phyloP scores from a whole-genome alignment of 2,113 vertebrate genomes.

The Gymnobelideus leadbeateri region DNA sequence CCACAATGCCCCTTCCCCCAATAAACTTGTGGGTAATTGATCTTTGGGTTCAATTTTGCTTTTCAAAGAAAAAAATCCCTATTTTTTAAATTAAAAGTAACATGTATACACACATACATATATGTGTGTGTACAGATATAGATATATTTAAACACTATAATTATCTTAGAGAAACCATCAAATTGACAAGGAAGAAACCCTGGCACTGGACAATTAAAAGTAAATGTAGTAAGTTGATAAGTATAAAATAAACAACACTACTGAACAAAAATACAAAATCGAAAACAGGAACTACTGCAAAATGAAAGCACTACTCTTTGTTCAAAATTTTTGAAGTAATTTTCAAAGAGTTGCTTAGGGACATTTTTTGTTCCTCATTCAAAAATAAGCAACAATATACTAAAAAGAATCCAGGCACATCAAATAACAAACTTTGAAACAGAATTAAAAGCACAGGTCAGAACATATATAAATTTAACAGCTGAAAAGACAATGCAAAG shows the following conservation, averaged over 20 bases:
- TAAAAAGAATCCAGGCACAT: background rate
- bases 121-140: too few species aligned
- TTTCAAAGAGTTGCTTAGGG: conserved; percentile 31
- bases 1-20: conserved; percentile 73
- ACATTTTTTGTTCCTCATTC: conserved; percentile 12
- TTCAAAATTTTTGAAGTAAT: conserved; percentile 21
- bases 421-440: background rate
- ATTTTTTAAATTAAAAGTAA: conserved; percentile 32
- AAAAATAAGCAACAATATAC: conserved; percentile 1
- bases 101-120: too few species aligned
- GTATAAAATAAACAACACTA: conserved; percentile 49
- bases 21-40: conserved; percentile 74
- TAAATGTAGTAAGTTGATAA: conserved; percentile 26
- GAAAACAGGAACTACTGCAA: background rate
- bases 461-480: conserved; percentile 6
- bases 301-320: background rate
- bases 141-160: background rate
- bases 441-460: conserved; percentile 19
- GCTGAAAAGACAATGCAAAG: background rate
- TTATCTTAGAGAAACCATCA: conserved; percentile 5
- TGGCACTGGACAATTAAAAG: conserved; percentile 13
- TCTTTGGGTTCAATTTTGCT: conserved; percentile 73
- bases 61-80: conserved; percentile 44
- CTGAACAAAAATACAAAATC: conserved; percentile 7
- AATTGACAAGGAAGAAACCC: background rate